Conservation (phyloP, 2,113 vertebrate genomes). For the Okapia johnstoni region DNA sequence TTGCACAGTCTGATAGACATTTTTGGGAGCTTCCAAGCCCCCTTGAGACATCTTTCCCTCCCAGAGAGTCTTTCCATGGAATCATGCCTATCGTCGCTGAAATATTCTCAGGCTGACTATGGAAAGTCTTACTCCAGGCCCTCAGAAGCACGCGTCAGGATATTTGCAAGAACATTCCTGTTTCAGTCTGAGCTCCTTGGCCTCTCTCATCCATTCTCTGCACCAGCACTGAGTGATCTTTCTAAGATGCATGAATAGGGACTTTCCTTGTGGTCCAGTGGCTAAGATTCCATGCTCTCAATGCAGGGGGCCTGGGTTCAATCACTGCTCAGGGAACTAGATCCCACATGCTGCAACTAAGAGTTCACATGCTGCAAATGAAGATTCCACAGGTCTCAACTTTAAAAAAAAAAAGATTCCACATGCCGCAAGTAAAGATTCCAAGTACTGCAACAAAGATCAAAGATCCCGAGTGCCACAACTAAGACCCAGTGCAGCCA, state of each 20-base stretch:
- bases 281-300: not conserved
- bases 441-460: not conserved
- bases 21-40: not conserved
- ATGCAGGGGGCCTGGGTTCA: not conserved
- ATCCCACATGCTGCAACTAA: too few relatives aligned
- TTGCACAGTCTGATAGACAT: not conserved
- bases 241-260: not conserved
- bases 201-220: not conserved
- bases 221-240: not conserved
- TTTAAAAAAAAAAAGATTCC: not conserved
- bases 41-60: conserved; percentile 35
- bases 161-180: not conserved
- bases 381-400: too few relatives aligned
- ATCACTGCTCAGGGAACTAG: not conserved
- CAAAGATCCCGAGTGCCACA: not conserved
- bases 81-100: not conserved
- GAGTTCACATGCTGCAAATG: too few relatives aligned
- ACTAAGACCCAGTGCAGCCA: not conserved
- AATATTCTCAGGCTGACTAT: not conserved
- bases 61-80: conserved; percentile 1
- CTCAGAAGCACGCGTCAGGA: not conserved
- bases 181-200: not conserved
- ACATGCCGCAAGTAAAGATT: not conserved
- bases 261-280: not conserved
- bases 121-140: not conserved